Evolutionary conservation across 2,113 vertebrate species (phyloP).

Genomic region (Lichenostomus cassidix): DNA sequence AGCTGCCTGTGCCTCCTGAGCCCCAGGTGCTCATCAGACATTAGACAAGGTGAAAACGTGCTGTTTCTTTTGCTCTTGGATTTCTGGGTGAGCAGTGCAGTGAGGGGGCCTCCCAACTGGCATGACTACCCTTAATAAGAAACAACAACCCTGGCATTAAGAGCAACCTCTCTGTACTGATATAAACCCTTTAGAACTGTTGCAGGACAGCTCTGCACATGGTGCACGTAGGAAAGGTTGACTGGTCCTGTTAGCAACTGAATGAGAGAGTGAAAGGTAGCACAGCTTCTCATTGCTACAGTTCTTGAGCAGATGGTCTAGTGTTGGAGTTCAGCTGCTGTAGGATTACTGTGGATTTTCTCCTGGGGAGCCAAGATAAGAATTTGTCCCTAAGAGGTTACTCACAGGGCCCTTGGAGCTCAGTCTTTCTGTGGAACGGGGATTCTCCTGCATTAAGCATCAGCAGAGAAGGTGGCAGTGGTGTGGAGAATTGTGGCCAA

Average conservation of each 20-base stretch:
- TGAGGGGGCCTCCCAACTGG: neutral
- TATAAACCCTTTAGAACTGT: neutral
- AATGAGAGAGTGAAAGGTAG: neutral
- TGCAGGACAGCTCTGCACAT: neutral
- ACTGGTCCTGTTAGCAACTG: neutral
- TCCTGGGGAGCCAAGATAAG: neutral
- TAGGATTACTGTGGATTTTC: neutral
- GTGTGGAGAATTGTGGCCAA: neutral
- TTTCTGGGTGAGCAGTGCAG: neutral
- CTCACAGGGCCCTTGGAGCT: neutral
- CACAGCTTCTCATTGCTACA: neutral
- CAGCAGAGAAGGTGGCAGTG: neutral
- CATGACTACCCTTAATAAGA: neutral
- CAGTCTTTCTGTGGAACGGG: neutral
- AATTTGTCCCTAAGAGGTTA: neutral
- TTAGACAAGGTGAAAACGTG: neutral
- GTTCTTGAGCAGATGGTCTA: neutral
- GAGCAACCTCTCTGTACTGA: neutral
- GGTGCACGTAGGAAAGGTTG: neutral
- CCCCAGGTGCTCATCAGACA: neutral
- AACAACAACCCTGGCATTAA: neutral
- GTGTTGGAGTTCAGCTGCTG: neutral
- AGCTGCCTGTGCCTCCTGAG: neutral
- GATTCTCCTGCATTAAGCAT: neutral
- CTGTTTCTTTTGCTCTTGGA: neutral